phyloP scores from a whole-genome alignment of 2,888 invertebrate species.

The Drosophila falleni region DNA sequence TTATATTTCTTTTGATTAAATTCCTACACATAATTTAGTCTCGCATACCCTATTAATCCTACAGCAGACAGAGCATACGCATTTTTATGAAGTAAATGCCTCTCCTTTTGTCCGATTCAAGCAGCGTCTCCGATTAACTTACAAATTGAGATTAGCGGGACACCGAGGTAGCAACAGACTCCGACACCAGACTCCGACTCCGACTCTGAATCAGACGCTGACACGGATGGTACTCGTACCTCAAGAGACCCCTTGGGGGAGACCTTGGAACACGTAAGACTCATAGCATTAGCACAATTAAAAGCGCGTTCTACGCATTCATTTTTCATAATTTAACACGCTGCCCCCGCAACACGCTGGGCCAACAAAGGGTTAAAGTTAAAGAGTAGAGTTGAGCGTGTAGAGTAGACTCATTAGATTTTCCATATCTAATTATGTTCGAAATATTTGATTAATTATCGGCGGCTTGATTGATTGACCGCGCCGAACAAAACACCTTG shows the following conservation, averaged over 20 bases:
- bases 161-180: slow-evolving; percentile 65
- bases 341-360: slow-evolving; percentile 72
- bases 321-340: slow-evolving; percentile 82
- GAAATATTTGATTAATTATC: slow-evolving; percentile 78
- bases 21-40: neutral
- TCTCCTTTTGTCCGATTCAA: slow-evolving; percentile 59
- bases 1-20: no score
- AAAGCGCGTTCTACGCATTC: slow-evolving; percentile 78
- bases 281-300: slow-evolving; percentile 78
- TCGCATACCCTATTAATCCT: slow-evolving; percentile 3
- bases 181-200: slow-evolving; percentile 13
- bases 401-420: slow-evolving; percentile 75
- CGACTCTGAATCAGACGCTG: slow-evolving; percentile 16
- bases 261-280: slow-evolving; percentile 47
- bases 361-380: slow-evolving; percentile 67
- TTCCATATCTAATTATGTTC: slow-evolving; percentile 79
- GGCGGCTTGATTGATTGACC: slow-evolving; percentile 78
- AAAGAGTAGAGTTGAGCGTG: slow-evolving; percentile 54
- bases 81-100: slow-evolving; percentile 38
- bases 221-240: no score
- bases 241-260: slow-evolving; percentile 54
- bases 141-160: slow-evolving; percentile 84
- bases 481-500: slow-evolving; percentile 57
- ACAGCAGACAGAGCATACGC: slow-evolving; percentile 3
- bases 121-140: slow-evolving; percentile 80